Conservation (phyloP, 2,888 invertebrate species). For the Thymelicus sylvestris region DNA sequence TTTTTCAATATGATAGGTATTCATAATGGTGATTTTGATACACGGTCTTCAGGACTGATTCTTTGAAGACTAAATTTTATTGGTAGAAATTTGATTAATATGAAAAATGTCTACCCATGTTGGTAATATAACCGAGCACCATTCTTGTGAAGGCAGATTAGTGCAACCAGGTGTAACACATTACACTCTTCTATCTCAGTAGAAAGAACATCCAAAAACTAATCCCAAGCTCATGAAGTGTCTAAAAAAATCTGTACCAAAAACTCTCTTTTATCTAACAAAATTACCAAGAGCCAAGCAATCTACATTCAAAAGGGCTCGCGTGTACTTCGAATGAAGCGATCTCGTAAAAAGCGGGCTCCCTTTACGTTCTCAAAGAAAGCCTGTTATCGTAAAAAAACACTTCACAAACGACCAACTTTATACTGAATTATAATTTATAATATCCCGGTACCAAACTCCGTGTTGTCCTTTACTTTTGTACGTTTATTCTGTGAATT, state of each 20-base stretch:
- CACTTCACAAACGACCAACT: slow-evolving; percentile 18
- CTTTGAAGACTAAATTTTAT: too few species aligned
- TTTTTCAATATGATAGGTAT: too few species aligned
- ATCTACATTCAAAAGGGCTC: slow-evolving; percentile 12
- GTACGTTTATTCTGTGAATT: slow-evolving; percentile 4
- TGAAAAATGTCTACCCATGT: too few species aligned
- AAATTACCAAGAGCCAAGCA: slow-evolving; percentile 8
- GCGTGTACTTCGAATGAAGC: slow-evolving; percentile 8
- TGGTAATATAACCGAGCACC: too few species aligned
- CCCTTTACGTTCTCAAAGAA: slow-evolving; percentile 24
- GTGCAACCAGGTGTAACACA: too few species aligned
- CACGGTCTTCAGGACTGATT: too few species aligned
- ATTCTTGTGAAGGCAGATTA: too few species aligned
- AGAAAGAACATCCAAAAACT: too few species aligned
- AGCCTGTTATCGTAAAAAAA: slow-evolving; percentile 34
- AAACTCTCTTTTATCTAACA: slow-evolving; percentile 1
- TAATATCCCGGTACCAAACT: slow-evolving; percentile 7
- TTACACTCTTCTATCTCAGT: too few species aligned
- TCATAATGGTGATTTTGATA: too few species aligned
- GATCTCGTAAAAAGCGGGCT: slow-evolving; percentile 19
- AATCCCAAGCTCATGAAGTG: too few species aligned
- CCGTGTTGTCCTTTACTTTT: background rate
- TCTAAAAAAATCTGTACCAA: background rate
- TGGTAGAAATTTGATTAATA: too few species aligned
- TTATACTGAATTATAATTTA: slow-evolving; percentile 29